phyloP scores from a whole-genome alignment of 2,888 invertebrate genomes.

The Caenorhabditis sp. region DNA sequence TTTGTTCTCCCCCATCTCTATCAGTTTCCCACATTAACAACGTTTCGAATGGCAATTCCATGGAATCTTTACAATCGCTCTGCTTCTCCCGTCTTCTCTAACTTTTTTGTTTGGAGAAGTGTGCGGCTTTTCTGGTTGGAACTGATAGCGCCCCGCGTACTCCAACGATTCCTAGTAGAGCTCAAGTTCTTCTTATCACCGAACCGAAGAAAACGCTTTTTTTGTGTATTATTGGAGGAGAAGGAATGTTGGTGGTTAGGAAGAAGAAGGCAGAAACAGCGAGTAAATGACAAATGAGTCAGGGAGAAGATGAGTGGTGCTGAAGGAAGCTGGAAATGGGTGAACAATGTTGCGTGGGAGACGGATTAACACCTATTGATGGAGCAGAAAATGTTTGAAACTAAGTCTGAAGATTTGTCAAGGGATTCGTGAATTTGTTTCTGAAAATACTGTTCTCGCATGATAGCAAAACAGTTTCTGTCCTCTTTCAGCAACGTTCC shows the following conservation, averaged over 20 bases:
- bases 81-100: constrained; percentile 27
- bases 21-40: constrained; percentile 5
- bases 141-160: constrained; percentile 51
- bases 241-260: constrained; percentile 26
- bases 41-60: neutral
- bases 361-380: neutral
- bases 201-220: constrained; percentile 8
- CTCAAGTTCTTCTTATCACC: constrained; percentile 46
- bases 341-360: neutral
- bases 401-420: too few species aligned
- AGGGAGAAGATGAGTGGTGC: neutral
- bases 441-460: neutral
- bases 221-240: constrained; percentile 12
- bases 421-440: too few species aligned
- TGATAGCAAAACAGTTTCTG: neutral
- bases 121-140: constrained; percentile 20
- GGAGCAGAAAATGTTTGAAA: neutral
- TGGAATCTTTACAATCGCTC: constrained; percentile 14
- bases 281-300: constrained; percentile 17
- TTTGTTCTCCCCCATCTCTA: neutral
- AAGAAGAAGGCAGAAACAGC: constrained; percentile 2
- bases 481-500: neutral
- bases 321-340: neutral
- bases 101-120: constrained; percentile 40
- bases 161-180: constrained; percentile 58